Evolutionary conservation across 2,888 invertebrate genomes (phyloP), one percentile per base, ranked within the genome.

Genomic region (Elegia similella): DNA sequence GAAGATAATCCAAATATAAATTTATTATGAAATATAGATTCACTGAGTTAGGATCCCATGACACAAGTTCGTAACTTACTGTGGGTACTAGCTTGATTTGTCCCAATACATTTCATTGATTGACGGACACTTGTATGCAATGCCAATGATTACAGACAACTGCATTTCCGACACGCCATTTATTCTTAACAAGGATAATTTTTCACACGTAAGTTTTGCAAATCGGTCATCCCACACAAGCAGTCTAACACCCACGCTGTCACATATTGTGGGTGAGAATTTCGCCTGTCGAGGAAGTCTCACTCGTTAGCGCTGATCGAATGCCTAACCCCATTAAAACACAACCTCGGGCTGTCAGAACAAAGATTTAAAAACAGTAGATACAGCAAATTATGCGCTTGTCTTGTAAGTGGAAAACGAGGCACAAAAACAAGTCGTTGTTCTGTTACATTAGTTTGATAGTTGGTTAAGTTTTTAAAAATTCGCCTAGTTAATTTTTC

Each of bases 291-390:
- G 65, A 74, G 78, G 73, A 81, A 80, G 76, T 79, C 73, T 62
- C 66, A 71, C 72, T 79, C 80, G 79, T 82, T 81, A 79, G 70
- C 66, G 64, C 69, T 80, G 82, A 84, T 84, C 79, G 73, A 80
- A 66, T 70, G 67, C 73, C 55, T 65, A 66, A 68, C 32, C 73
- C 67, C 72, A 71, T 75, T 75, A 71, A 75, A 74, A 75, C 78
- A 73, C 73, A 73, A 44, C 54, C 54, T 55, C 44, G n/a, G 54
- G 54, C 53, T 15, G 29, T 43, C 42, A 16, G 30, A 70, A 70
- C 72, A 34, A 17, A 50, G 50, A 34, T 12, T 34, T 50, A 15
- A 17, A 50, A 2, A 12, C 6, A 16, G 12, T 38, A 34, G 50
- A 50, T 12, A n/a, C 12, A 43, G 52, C 42, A 42, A 52, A 17